Conservation (phyloP, 2,797 vertebrate species). For the Pangasius sanitwongsei region DNA sequence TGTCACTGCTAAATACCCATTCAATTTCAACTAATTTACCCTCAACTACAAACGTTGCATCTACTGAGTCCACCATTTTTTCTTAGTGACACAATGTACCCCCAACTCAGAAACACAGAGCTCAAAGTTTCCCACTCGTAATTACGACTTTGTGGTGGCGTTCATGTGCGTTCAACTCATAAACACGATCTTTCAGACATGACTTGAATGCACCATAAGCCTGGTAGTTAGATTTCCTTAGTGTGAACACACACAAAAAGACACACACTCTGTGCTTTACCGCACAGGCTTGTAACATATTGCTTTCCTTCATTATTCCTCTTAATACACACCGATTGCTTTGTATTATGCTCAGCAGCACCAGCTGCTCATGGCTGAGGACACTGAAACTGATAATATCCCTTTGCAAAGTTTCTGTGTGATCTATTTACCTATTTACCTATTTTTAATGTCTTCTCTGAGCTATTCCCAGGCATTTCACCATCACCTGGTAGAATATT, state of each 20-base stretch:
- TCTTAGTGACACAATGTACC: too few species aligned
- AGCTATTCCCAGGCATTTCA: not conserved
- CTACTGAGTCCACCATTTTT: too few species aligned
- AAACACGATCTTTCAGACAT: too few species aligned
- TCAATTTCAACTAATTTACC: too few species aligned
- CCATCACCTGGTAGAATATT: not conserved
- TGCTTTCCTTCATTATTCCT: not conserved
- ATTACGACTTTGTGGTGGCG: too few species aligned
- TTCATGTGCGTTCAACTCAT: too few species aligned
- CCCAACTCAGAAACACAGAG: too few species aligned
- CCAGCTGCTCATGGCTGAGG: not conserved
- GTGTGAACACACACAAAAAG: not conserved
- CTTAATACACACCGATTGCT: not conserved
- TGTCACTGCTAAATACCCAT: too few species aligned
- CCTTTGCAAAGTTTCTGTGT: slow-evolving; percentile 3
- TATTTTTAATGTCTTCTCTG: not conserved
- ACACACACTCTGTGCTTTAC: too few species aligned
- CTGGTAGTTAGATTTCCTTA: not conserved
- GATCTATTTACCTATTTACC: not conserved
- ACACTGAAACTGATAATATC: not conserved
- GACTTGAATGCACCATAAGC: not conserved
- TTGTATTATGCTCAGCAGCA: not conserved
- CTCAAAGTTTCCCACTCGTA: too few species aligned
- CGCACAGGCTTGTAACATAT: not conserved
- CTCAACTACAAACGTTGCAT: too few species aligned